These are phyloP conservation scores for Cordilura impudica DNA, from an alignment of 2,888 invertebrate genomes.

Conservation along the genomic window DNA sequence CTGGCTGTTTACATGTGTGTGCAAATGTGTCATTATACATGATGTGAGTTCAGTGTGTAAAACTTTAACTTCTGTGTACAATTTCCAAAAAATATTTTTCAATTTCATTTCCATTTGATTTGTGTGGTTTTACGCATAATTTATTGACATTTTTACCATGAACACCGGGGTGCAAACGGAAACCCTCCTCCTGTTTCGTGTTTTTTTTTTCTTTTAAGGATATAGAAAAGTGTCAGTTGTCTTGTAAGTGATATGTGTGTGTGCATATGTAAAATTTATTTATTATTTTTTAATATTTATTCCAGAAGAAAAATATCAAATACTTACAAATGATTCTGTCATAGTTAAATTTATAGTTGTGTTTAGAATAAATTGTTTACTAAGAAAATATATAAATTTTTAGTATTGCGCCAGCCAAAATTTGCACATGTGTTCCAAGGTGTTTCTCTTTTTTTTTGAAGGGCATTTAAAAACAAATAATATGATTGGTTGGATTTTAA, in stretches of 20 bases:
- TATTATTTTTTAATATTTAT: conserved; percentile 59
- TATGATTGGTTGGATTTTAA: no score
- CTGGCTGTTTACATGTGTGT: conserved; percentile 3
- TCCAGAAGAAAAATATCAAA: conserved; percentile 32
- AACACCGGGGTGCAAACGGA: conserved; percentile 53
- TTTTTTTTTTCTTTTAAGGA: conserved; percentile 39
- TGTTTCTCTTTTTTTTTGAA: no score
- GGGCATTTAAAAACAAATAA: no score
- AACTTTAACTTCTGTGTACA: conserved; percentile 43
- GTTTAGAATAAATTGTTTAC: not conserved
- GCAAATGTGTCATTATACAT: conserved; percentile 27
- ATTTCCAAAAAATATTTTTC: conserved; percentile 62
- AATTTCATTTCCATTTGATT: conserved; percentile 66
- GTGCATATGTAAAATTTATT: conserved; percentile 44
- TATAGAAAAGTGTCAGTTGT: conserved; percentile 52
- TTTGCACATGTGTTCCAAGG: no score
- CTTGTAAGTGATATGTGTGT: conserved; percentile 13
- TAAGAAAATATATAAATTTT: not conserved
- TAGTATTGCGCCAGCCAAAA: no score
- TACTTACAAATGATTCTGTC: conserved; percentile 48
- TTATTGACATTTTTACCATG: conserved; percentile 64
- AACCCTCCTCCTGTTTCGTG: conserved; percentile 17
- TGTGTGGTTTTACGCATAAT: conserved; percentile 67
- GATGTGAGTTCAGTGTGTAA: conserved; percentile 5
- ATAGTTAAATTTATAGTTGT: conserved; percentile 51